Percentiles rank a stretch among this genome's conserved stretches.
phyloP scores from a whole-genome alignment of 2,888 invertebrate species.

The Sericinus montela region DNA sequence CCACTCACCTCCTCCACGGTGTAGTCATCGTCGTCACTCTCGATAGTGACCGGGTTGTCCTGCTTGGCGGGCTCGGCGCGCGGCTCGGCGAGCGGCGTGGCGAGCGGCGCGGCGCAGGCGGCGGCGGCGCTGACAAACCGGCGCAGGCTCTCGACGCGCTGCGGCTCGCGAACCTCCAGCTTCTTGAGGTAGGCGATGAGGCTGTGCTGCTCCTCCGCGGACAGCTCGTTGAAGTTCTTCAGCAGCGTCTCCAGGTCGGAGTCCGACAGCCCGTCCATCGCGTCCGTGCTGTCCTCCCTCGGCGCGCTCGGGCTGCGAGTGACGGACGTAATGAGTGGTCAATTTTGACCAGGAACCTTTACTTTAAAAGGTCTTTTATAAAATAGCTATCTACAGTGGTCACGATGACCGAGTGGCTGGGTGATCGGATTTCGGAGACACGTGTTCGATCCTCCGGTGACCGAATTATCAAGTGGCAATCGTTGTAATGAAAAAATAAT shows the following conservation, averaged over 20 bases:
- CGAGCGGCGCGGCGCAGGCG: constrained; percentile 18
- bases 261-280: constrained; percentile 88
- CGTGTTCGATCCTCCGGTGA: too few relatives aligned
- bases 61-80: too few relatives aligned
- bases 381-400: too few relatives aligned
- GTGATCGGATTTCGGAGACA: too few relatives aligned
- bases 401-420: too few relatives aligned
- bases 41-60: constrained; percentile 53
- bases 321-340: neutral
- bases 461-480: too few relatives aligned
- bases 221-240: constrained; percentile 88
- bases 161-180: constrained; percentile 86
- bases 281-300: constrained; percentile 51
- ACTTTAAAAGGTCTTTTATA: too few relatives aligned
- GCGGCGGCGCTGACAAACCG: constrained; percentile 83
- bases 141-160: constrained; percentile 86
- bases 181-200: constrained; percentile 90
- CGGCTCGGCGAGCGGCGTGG: too few relatives aligned
- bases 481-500: too few relatives aligned
- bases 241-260: constrained; percentile 88
- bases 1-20: constrained; percentile 86
- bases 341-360: too few relatives aligned
- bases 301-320: constrained; percentile 31
- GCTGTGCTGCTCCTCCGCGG: constrained; percentile 89
- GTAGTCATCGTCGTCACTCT: constrained; percentile 88